Base-by-base conservation (phyloP, 2,888 invertebrate genomes). In the Perizoma affinitatum region DNA sequence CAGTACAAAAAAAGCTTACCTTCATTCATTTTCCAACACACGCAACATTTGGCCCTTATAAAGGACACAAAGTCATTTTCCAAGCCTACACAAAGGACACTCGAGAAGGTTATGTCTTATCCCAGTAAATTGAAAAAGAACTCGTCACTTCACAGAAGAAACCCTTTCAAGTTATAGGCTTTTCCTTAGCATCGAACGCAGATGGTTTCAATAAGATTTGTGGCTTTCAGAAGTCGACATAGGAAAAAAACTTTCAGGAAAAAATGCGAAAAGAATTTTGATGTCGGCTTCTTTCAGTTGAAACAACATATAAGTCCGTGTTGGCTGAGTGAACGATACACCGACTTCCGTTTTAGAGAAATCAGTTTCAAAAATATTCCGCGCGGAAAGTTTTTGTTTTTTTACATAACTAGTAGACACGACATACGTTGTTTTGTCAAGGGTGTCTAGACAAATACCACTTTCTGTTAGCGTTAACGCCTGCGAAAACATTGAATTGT, bases 121-220 rank as follows among this genome's bases (percentile, higher is more conserved):
- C 48, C 47, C 49, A 40, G 49, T 57, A 58, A 60, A 57, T 63
- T 55, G 63, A 54, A 53, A 60, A 58, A 58, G 53, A 54, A 51
- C 59, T 63, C 58, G 46, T 56, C 56, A 63, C 63, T 62, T 51
- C 46, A 51, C 51, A 56, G n/a, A 40, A 65, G 55, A 63, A 65
- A 64, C 67, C 62, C 62, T 64, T 60, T 58, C 58, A 51, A 54
- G 55, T 62, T 46, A 64, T 50, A 62, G 60, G 58, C 34, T 58
- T 67, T 62, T 56, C 48, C 60, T 54, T 38, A 48, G 53, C 54
- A 48, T 62, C 62, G 59, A 60, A 55, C 58, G 55, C 67, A 65
- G 64, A 54, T 62, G 64, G 46, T 58, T 52, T 60, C 64, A 59
- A 63, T 61, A 41, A 61, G 65, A 65, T 61, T 63, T 66, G 63